These are phyloP conservation scores for Pachyrhynchus sulphureomaculatus DNA, from an alignment of 1,140 invertebrate species.

Conservation along the genomic window DNA sequence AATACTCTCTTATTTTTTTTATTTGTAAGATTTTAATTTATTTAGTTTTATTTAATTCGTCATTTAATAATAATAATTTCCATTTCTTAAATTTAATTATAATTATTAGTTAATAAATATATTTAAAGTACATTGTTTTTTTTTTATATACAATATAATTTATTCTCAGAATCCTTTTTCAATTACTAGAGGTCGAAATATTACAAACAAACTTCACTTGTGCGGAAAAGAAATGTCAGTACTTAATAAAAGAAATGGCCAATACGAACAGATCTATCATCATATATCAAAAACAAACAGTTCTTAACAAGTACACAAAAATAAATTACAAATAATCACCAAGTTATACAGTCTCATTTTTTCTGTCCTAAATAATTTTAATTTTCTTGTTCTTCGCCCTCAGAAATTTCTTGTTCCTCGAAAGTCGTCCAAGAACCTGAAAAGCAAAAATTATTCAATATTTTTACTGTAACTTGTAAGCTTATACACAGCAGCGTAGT, in stretches of 20 bases:
- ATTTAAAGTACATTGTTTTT: neutral
- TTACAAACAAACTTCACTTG: too few relatives aligned
- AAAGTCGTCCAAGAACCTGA: slow-evolving; percentile 28
- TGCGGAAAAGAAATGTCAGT: too few relatives aligned
- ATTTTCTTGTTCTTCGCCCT: slow-evolving; percentile 5
- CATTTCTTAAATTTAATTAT: neutral
- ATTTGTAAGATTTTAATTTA: slow-evolving; percentile 19
- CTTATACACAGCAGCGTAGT: too few relatives aligned
- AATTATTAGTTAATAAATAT: neutral
- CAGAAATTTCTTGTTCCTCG: slow-evolving; percentile 23
- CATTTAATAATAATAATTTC: slow-evolving; percentile 2
- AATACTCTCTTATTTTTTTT: slow-evolving; percentile 32
- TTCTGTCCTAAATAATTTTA: neutral
- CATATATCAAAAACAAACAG: too few relatives aligned
- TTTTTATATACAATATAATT: neutral
- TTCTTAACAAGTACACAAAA: neutral
- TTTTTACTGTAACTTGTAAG: too few relatives aligned
- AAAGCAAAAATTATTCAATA: too few relatives aligned
- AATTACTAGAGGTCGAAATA: too few relatives aligned
- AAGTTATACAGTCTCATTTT: neutral
- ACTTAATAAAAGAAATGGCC: too few relatives aligned
- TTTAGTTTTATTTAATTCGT: slow-evolving; percentile 9
- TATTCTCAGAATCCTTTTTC: too few relatives aligned
- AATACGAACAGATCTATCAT: too few relatives aligned
- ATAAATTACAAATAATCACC: slow-evolving; percentile 5